Percentiles rank a stretch among this genome's conserved stretches.
Evolutionary conservation across 2,113 vertebrate genomes (phyloP).

Genomic region (Triplophysa siluroides): DNA sequence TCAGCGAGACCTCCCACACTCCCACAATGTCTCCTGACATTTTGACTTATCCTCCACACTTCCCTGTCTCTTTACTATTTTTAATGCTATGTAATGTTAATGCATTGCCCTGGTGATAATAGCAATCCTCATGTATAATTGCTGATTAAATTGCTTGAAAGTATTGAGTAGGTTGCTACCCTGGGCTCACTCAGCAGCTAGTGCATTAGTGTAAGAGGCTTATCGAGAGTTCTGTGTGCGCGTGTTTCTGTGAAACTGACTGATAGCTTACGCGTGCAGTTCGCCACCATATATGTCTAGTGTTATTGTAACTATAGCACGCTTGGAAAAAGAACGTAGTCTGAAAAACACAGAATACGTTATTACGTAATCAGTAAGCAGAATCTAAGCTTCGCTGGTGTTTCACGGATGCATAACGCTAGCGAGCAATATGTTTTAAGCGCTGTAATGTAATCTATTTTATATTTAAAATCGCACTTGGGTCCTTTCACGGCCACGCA

Average conservation of each 20-base stretch:
- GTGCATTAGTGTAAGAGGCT: slow-evolving; percentile 71
- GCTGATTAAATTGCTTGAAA: slow-evolving; percentile 38
- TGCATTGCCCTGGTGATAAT: not conserved
- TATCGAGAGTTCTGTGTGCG: slow-evolving; percentile 40
- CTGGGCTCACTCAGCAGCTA: slow-evolving; percentile 47
- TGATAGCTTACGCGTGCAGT: not conserved
- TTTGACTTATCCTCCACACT: slow-evolving; percentile 61
- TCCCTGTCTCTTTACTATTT: not conserved
- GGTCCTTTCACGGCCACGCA: not conserved
- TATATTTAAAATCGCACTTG: no score
- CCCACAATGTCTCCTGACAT: slow-evolving; percentile 86
- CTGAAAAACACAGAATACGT: not conserved
- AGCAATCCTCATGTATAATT: slow-evolving; percentile 8
- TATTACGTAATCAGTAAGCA: no score
- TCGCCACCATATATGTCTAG: not conserved
- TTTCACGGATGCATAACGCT: no score
- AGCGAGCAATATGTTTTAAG: no score
- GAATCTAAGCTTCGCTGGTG: no score
- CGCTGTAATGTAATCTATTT: no score
- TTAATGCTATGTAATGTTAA: not conserved
- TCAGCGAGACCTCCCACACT: slow-evolving; percentile 89
- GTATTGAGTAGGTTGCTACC: not conserved
- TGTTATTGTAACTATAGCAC: not conserved
- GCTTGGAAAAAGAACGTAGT: not conserved
- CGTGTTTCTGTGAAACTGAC: slow-evolving; percentile 1